phyloP scores from a whole-genome alignment of 2,797 vertebrate species.

The Helicolenus hilgendorfi region DNA sequence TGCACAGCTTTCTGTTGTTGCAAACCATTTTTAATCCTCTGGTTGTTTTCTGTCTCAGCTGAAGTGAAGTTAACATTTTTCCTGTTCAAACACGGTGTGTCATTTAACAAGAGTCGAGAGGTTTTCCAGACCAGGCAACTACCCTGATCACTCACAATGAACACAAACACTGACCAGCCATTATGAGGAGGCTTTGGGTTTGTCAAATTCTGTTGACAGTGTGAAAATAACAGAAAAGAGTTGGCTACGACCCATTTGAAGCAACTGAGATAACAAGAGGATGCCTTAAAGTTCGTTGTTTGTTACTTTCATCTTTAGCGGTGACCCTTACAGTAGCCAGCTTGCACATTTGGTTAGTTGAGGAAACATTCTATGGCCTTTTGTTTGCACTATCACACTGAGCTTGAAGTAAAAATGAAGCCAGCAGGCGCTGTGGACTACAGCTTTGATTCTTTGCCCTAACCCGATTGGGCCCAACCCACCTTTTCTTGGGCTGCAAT shows the following conservation, averaged over 20 bases:
- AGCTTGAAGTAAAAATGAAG: background rate
- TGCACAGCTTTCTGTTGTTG: background rate
- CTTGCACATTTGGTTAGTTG: background rate
- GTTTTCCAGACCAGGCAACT: slow-evolving; percentile 57
- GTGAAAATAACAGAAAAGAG: background rate
- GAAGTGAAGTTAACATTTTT: slow-evolving; percentile 7
- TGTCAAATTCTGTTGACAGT: background rate
- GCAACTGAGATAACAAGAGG: background rate
- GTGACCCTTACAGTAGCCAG: background rate
- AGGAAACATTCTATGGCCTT: background rate
- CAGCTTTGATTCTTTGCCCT: no score
- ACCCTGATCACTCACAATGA: slow-evolving; percentile 41
- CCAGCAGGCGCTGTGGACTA: background rate
- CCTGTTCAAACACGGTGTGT: slow-evolving; percentile 32
- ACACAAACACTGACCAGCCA: slow-evolving; percentile 50
- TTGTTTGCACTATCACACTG: background rate
- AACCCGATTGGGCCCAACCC: accelerated
- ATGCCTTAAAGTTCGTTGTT: background rate
- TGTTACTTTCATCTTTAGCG: no score
- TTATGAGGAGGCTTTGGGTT: background rate
- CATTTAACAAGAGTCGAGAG: slow-evolving; percentile 23
- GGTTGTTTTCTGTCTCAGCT: slow-evolving; percentile 13
- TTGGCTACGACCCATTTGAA: background rate
- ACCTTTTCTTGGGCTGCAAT: no score
- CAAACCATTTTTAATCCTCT: background rate